phyloP scores from a whole-genome alignment of 2,888 invertebrate genomes.

The Phortica okadai region DNA sequence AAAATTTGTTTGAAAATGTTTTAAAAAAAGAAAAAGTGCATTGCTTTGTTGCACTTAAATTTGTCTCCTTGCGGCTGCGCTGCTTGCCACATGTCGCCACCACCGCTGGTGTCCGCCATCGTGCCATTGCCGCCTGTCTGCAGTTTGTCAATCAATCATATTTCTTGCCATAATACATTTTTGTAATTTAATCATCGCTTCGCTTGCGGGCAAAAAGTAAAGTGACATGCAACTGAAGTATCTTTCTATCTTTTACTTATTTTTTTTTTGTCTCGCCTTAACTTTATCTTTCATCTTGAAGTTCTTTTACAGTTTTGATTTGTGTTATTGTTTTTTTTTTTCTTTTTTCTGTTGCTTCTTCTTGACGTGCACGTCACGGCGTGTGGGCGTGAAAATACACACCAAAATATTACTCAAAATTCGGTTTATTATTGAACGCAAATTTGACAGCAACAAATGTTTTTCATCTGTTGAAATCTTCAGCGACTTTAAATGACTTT shows the following conservation, averaged over 20 bases:
- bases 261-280: constrained; percentile 30
- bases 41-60: background rate
- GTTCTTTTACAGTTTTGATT: no score
- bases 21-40: no score
- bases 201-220: constrained; percentile 15
- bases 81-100: background rate
- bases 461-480: constrained; percentile 35
- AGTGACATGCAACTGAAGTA: background rate
- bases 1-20: no score
- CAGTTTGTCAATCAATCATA: constrained; percentile 60
- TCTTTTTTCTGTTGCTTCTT: constrained; percentile 23
- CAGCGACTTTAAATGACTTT: background rate
- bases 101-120: background rate
- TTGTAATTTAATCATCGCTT: constrained; percentile 66
- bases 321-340: background rate
- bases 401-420: background rate
- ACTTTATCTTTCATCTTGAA: constrained; percentile 22
- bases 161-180: constrained; percentile 41
- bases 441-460: constrained; percentile 70
- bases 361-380: background rate
- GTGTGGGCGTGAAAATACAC: constrained; percentile 50
- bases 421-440: constrained; percentile 60
- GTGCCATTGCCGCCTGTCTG: background rate
- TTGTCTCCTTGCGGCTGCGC: background rate
- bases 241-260: background rate